Percentiles rank a stretch among this genome's conserved stretches.
These are phyloP conservation scores for Thamnophis sirtalis DNA, from an alignment of 2,113 vertebrate species.

Conservation along the genomic window DNA sequence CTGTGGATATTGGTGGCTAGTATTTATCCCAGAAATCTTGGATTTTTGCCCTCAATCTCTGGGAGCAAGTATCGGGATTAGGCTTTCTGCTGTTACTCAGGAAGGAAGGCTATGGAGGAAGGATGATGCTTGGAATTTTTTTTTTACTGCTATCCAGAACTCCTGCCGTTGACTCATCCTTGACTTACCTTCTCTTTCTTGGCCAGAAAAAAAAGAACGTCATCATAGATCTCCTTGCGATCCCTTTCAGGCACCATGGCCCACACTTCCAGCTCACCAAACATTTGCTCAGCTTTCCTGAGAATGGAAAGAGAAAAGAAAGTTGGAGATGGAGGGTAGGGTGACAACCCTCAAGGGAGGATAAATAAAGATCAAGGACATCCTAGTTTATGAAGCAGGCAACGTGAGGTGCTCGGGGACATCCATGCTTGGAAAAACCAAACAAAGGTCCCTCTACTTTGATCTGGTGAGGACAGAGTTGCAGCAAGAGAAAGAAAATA, in stretches of 20 bases:
- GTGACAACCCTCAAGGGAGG: neutral
- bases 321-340: neutral
- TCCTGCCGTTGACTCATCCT: neutral
- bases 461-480: neutral
- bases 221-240: constrained; percentile 73
- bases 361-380: neutral
- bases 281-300: constrained; percentile 72
- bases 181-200: constrained; percentile 72
- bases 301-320: neutral
- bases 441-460: neutral
- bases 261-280: constrained; percentile 72
- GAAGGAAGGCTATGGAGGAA: neutral
- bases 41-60: neutral
- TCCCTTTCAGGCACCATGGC: constrained; percentile 69
- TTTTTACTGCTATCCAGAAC: neutral
- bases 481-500: neutral
- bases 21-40: neutral
- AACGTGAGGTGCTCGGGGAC: no score
- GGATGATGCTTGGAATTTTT: neutral
- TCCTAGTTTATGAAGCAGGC: neutral
- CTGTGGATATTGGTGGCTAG: neutral
- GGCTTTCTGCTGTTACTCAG: neutral
- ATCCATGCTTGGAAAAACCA: neutral
- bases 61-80: neutral
- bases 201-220: constrained; percentile 72